Percentiles rank a stretch among this genome's conserved stretches.
Conservation (phyloP, 2,113 vertebrate genomes). For the Colistium nudipinnis region DNA sequence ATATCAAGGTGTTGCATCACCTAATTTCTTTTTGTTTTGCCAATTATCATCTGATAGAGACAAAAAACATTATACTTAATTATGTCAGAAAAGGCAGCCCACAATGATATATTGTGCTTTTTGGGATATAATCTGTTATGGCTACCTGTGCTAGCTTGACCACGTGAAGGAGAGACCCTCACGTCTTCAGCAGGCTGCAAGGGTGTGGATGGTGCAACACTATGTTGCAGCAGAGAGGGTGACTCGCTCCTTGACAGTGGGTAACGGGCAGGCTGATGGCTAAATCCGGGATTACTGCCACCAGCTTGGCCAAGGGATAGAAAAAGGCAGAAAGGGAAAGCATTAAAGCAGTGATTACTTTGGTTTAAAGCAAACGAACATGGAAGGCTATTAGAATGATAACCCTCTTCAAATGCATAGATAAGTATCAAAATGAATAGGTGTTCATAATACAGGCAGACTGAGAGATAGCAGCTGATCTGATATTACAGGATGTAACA, state of each 20-base stretch:
- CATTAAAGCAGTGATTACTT: not conserved
- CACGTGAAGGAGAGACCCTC: constrained; percentile 5
- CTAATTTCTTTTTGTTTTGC: not conserved
- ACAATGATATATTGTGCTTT: not conserved
- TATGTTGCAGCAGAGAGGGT: constrained; percentile 49
- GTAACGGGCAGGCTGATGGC: constrained; percentile 50
- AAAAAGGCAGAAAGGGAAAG: constrained; percentile 4
- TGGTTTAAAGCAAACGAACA: not conserved
- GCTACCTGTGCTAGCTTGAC: constrained; percentile 31
- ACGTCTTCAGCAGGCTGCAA: constrained; percentile 25
- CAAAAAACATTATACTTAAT: not conserved
- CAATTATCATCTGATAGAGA: no score
- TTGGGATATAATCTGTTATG: not conserved
- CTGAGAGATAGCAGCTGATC: no score
- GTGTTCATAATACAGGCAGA: no score
- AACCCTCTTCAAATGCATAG: not conserved
- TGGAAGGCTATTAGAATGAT: not conserved
- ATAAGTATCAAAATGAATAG: no score
- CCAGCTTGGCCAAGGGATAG: constrained; percentile 64
- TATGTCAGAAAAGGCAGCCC: not conserved
- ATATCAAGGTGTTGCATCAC: no score
- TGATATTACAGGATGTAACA: no score
- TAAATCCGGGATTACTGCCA: constrained; percentile 43
- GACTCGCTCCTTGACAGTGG: constrained; percentile 45
- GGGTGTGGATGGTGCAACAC: constrained; percentile 31